Evolutionary conservation across 2,888 invertebrate species (phyloP), one percentile per base, ranked within the genome.

Genomic region (Lasioglossum figueresi): DNA sequence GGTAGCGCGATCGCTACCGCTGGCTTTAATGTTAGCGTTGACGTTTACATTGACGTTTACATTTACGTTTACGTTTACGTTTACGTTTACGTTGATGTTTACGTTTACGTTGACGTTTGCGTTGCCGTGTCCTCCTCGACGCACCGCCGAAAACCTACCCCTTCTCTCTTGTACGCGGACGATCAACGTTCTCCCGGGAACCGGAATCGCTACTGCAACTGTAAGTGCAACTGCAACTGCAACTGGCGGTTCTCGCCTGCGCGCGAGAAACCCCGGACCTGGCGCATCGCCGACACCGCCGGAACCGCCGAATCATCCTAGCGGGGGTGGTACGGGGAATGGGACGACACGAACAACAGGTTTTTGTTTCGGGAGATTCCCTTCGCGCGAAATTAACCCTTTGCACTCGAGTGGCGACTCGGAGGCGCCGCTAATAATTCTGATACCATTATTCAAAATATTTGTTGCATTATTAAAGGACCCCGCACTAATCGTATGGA

Each of bases 131-230:
- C 56, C 56, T n/a, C 56, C 12, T 56, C n/a, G 82, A 72, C 76
- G 79, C 75, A 45, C 76, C 81, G 74, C 43, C 59, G 43, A 75
- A 68, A 77, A 71, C 70, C 72, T 78, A 80, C 80, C 79, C 80
- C 80, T 68, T 12, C 43, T 40, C 76, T 59, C 4, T 52, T 52
- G 23, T 76, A 71, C 76, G 34, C 74, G 52, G 6, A 27, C 74
- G 80, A 80, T 76, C 43, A n/a, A 27, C 34, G 5, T 71, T 27
- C 45, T 66, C 37, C 63, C 45, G 73, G n/a, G 16, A 48, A 23
- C 14, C 14, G 3, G 34, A 23, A 31, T 19, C 27, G n/a, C 34
- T 23, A 31, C 43, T 45, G 56, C n/a, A 4, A 31, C 19, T 31
- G n/a, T n/a, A 31, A 56, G 12, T 12, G 52, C 8, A 23, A 52